These are phyloP conservation scores for Caenorhabditis elegans DNA, from an alignment of 1,140 invertebrate genomes.

Conservation along the genomic window DNA sequence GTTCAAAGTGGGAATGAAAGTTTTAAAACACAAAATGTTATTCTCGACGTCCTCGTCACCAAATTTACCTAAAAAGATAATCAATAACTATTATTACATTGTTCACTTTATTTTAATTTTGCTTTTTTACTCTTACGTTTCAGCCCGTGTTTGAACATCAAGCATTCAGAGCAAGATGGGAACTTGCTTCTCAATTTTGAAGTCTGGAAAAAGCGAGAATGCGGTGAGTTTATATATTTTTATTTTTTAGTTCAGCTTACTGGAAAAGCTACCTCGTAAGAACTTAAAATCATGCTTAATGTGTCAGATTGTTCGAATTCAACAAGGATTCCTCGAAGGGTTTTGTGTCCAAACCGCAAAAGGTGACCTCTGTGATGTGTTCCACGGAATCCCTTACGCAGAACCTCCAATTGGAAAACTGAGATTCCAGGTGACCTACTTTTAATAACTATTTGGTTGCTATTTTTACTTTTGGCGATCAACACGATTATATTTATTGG, in stretches of 20 bases:
- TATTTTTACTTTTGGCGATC: background rate
- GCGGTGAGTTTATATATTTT: background rate
- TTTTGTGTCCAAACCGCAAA: background rate
- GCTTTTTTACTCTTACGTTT: too few relatives aligned
- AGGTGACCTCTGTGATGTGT: conserved; percentile 33
- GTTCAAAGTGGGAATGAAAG: too few relatives aligned
- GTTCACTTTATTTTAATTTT: too few relatives aligned
- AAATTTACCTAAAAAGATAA: conserved; percentile 1
- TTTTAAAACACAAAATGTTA: too few relatives aligned
- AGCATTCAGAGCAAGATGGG: background rate
- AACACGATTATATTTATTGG: background rate
- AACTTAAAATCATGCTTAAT: too few relatives aligned
- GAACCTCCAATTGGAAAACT: conserved; percentile 54
- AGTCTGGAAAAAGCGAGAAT: background rate
- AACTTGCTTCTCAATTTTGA: conserved; percentile 19
- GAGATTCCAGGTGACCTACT: conserved; percentile 47
- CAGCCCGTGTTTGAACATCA: conserved; percentile 9
- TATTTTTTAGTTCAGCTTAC: background rate
- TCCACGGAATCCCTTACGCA: conserved; percentile 56
- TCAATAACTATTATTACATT: background rate
- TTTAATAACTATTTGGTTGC: background rate
- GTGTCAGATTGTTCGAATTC: background rate
- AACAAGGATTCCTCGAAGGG: background rate
- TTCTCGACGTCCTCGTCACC: conserved; percentile 18
- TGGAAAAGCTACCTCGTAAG: too few relatives aligned